Evolutionary conservation across 2,797 vertebrate species (phyloP), one percentile per base, ranked within the genome.

Genomic region (Morus bassanus): DNA sequence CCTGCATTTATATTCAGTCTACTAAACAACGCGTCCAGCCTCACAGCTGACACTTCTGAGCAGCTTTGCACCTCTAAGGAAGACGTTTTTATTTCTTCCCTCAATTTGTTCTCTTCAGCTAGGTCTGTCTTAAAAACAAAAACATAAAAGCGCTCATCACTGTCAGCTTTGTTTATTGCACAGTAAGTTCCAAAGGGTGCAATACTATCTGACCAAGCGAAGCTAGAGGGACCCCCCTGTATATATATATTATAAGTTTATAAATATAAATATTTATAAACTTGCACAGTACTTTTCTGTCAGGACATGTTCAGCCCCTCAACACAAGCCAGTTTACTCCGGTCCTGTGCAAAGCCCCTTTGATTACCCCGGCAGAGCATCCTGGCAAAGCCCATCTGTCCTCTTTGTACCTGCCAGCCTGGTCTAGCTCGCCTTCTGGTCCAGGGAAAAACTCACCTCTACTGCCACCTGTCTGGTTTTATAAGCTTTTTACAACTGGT

Each of bases 361-460:
- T 28, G 39, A n/a, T 24, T 18, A 39, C 23, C 30, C 31, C 0
- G 0, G 13, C 17, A 45, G 31, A 65, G 18, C 7, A 3, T 6
- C 24, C 21, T 7, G 15, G 35, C 67, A 57, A 76, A 65, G 31
- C 13, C 64, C 0, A 0, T 4, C 46, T 41, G 19, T 37, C 30
- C 18, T 70, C 28, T 60, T 43, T 28, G 11, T 45, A 64, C 10
- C 37, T 57, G 18, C 23, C 5, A 15, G 14, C 19, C 12, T 48
- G 25, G 60, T 41, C 24, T 22, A 83, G 21, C 39, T 63, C 10
- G 2, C 54, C 57, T 78, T 59, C 61, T 60, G 33, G 11, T 35
- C 57, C 19, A 9, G 17, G 21, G 11, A 22, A 75, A 86, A 93
- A 51, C 35, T 43, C 24, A 27, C 2, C 15, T 53, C 41, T 41